Conservation (phyloP, 2,113 vertebrate genomes). For the Telmatochromis sp. region DNA sequence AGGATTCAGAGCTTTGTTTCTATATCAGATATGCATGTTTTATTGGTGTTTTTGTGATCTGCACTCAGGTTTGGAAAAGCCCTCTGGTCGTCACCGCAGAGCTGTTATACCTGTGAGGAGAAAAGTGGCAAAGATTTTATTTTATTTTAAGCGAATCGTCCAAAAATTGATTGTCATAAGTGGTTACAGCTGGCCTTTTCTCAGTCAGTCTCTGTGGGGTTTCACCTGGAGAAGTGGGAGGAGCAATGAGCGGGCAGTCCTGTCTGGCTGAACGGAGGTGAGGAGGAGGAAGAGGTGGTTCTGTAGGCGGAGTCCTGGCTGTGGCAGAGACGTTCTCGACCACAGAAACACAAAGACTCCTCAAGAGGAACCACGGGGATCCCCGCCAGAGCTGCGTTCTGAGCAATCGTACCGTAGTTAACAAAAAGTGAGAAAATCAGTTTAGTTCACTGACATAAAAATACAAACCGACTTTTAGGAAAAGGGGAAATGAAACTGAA, state of each 20-base stretch:
- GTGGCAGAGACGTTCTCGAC: constrained; percentile 51
- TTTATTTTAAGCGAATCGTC: background rate
- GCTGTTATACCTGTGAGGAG: constrained; percentile 37
- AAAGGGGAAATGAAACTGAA: background rate
- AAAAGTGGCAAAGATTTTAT: background rate
- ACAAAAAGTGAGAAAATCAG: background rate
- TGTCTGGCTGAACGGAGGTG: background rate
- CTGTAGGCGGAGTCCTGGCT: constrained; percentile 7
- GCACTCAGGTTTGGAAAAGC: background rate
- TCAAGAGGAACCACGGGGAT: constrained; percentile 46
- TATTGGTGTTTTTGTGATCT: background rate
- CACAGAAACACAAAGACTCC: constrained; percentile 57
- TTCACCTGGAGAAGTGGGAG: constrained; percentile 43
- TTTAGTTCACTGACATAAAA: background rate
- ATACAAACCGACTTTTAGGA: background rate
- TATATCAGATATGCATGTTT: fast-evolving
- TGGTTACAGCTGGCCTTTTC: background rate
- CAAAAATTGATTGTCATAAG: fast-evolving
- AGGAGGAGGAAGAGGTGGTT: background rate
- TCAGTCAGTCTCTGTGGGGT: background rate
- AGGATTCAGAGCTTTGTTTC: background rate
- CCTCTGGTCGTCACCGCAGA: constrained; percentile 4
- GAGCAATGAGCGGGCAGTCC: background rate
- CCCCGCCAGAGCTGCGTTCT: constrained; percentile 47
- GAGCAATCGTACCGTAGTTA: fast-evolving